These are phyloP conservation scores for Sebastes hubbsi DNA, from an alignment of 2,797 vertebrate species.

Conservation along the genomic window DNA sequence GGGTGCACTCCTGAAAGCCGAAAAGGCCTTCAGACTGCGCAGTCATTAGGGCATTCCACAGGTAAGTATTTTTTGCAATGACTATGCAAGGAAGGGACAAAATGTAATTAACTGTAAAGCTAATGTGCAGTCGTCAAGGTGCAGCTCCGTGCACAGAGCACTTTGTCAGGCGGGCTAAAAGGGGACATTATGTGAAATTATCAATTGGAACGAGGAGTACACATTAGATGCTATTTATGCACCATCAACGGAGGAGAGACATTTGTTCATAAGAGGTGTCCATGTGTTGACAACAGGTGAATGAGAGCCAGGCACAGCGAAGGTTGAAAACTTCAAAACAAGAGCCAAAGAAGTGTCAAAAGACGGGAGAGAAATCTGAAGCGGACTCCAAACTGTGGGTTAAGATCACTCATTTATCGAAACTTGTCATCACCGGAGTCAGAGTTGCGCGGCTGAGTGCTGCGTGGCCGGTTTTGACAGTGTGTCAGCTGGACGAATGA, in stretches of 20 bases:
- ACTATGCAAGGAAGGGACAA: not conserved
- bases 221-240: not conserved
- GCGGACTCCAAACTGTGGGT: not conserved
- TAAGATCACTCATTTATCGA: conserved; percentile 31
- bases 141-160: not conserved
- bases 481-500: conserved; percentile 44
- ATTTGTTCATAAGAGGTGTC: conserved; percentile 4
- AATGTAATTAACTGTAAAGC: conserved; percentile 33
- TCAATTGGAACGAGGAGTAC: conserved; percentile 1
- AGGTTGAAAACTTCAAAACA: conserved; percentile 22
- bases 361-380: conserved; percentile 14
- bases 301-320: not conserved
- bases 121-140: conserved; percentile 10
- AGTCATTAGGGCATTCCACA: conserved; percentile 39
- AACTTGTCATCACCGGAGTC: conserved; percentile 19
- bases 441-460: conserved; percentile 8
- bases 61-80: conserved; percentile 19
- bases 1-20: conserved; percentile 34
- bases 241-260: not conserved
- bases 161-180: conserved; percentile 15
- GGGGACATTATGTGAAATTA: conserved; percentile 12
- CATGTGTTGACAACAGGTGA: conserved; percentile 24
- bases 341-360: not conserved
- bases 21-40: conserved; percentile 26
- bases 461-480: conserved; percentile 21